These are phyloP conservation scores for Kuschelorhynchus macadamiae DNA, from an alignment of 2,888 invertebrate genomes.

Conservation along the genomic window DNA sequence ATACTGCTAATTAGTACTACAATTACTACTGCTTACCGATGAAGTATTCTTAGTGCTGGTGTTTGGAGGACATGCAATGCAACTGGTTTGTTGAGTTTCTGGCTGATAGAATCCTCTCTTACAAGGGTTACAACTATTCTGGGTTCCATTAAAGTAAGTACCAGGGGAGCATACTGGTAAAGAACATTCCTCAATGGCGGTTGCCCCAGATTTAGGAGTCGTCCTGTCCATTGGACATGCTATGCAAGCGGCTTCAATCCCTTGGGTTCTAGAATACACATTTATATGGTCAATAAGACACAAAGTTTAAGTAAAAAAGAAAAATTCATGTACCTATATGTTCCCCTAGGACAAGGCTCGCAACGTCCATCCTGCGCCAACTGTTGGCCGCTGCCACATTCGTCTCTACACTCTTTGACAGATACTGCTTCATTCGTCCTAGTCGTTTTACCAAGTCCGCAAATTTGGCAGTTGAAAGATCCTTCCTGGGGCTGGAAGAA, in stretches of 20 bases:
- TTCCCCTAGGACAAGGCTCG: slow-evolving; percentile 88
- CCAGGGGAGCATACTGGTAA: slow-evolving; percentile 90
- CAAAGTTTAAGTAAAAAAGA: no score
- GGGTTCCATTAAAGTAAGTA: slow-evolving; percentile 86
- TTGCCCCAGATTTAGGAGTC: slow-evolving; percentile 87
- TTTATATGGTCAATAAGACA: no score
- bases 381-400: slow-evolving; percentile 89
- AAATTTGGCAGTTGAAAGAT: slow-evolving; percentile 89
- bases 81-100: slow-evolving; percentile 88
- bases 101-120: slow-evolving; percentile 93
- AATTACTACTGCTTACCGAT: slow-evolving; percentile 81
- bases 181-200: slow-evolving; percentile 91
- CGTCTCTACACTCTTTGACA: slow-evolving; percentile 89
- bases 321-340: slow-evolving; percentile 38
- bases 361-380: slow-evolving; percentile 90
- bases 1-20: no score
- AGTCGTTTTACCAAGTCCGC: slow-evolving; percentile 93
- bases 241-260: slow-evolving; percentile 91
- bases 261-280: slow-evolving; percentile 74
- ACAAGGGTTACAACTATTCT: slow-evolving; percentile 89
- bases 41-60: slow-evolving; percentile 89
- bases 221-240: slow-evolving; percentile 90
- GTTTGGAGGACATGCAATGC: slow-evolving; percentile 90
- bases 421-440: slow-evolving; percentile 91
- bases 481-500: slow-evolving; percentile 94